These are phyloP conservation scores for Platysternon megacephalum DNA, from an alignment of 2,113 vertebrate species.

Conservation along the genomic window DNA sequence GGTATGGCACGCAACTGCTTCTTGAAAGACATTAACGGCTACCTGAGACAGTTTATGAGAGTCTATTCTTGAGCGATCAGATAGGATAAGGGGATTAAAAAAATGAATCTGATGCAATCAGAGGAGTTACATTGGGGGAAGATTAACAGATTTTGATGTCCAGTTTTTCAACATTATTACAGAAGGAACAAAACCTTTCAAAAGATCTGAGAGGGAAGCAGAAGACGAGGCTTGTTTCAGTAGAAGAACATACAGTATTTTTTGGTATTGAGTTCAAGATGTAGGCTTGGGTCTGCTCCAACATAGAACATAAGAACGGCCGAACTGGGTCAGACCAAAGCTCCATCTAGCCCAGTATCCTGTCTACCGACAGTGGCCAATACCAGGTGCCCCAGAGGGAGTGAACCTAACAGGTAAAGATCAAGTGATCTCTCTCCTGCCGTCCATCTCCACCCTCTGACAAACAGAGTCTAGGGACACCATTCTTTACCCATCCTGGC, in stretches of 20 bases:
- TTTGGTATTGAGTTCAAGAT: neutral
- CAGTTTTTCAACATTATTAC: neutral
- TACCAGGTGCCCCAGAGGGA: no score
- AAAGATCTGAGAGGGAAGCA: neutral
- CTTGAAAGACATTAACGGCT: neutral
- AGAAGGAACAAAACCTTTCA: neutral
- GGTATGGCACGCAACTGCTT: neutral
- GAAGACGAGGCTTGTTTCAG: neutral
- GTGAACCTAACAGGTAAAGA: no score
- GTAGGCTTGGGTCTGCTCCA: neutral
- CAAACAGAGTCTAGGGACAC: no score
- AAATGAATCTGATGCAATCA: neutral
- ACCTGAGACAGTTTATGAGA: conserved; percentile 28
- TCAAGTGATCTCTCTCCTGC: no score
- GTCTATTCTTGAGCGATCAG: neutral
- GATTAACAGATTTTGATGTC: conserved; percentile 5
- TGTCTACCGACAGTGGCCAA: no score
- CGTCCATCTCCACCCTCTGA: no score
- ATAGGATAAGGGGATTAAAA: conserved; percentile 23
- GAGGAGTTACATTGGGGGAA: neutral
- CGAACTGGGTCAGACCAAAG: no score
- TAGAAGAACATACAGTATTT: neutral
- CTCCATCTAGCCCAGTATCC: no score
- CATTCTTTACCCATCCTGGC: no score
- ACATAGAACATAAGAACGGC: no score